Conservation (phyloP, 2,797 vertebrate genomes). For the Myotis pilosus region DNA sequence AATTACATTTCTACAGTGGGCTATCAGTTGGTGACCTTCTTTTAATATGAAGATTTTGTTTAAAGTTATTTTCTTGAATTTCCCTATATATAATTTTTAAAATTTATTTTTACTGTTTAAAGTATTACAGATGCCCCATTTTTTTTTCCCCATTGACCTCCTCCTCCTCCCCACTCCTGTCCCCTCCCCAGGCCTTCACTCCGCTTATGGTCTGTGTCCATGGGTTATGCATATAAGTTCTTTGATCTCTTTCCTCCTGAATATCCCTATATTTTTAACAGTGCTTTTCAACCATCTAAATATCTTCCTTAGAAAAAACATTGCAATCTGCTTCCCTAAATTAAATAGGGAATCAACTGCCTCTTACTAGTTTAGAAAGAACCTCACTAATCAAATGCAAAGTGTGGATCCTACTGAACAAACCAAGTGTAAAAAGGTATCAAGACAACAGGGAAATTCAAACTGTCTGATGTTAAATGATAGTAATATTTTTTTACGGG, state of each 20-base stretch:
- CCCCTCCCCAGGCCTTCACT: no score
- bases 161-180: no score
- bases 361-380: constrained; percentile 22
- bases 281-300: not conserved
- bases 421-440: constrained; percentile 34
- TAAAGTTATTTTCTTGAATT: constrained; percentile 5
- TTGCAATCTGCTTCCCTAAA: not conserved
- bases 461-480: not conserved
- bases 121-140: no score
- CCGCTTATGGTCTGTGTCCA: no score
- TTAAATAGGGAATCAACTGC: constrained; percentile 14
- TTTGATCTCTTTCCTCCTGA: not conserved
- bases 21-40: constrained; percentile 10
- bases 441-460: constrained; percentile 25
- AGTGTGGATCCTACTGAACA: not conserved
- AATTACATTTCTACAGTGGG: constrained; percentile 2
- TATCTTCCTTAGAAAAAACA: constrained; percentile 31
- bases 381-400: constrained; percentile 22
- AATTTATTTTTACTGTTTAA: no score
- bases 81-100: not conserved
- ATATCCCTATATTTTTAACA: not conserved
- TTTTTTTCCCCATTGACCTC: no score
- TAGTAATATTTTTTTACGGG: not conserved
- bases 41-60: constrained; percentile 18
- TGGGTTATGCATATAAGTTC: no score